These are phyloP conservation scores for Saxidomus purpurata DNA, from an alignment of 1,140 invertebrate genomes.

Conservation along the genomic window DNA sequence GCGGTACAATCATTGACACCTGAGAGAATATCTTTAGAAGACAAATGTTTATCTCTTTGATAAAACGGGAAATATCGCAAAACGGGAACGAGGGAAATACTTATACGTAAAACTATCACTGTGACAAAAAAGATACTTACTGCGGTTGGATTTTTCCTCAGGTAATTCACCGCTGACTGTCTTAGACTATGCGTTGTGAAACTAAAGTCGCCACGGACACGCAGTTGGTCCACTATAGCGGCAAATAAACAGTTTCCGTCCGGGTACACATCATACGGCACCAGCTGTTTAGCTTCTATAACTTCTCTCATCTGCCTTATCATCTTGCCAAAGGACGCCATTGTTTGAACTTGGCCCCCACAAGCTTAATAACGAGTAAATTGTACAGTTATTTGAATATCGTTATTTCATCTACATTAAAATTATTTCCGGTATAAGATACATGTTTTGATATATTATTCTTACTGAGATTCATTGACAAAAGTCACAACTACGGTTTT, in stretches of 20 bases:
- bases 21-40: too few species aligned
- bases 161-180: constrained; percentile 30
- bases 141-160: not conserved
- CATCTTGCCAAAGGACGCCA: not conserved
- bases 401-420: too few species aligned
- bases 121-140: not conserved
- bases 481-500: too few species aligned
- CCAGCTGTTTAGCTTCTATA: not conserved
- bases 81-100: too few species aligned
- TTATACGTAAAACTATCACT: not conserved
- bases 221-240: constrained; percentile 50
- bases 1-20: too few species aligned
- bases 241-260: constrained; percentile 60
- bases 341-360: not conserved
- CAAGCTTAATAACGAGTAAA: not conserved
- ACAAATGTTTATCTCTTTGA: too few species aligned
- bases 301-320: not conserved
- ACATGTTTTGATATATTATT: too few species aligned
- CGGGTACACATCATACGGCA: constrained; percentile 35
- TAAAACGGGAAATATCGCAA: too few species aligned
- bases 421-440: too few species aligned
- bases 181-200: constrained; percentile 25
- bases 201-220: constrained; percentile 17
- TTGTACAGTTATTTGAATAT: too few species aligned
- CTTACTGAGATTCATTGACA: too few species aligned